Evolutionary conservation across 2,797 vertebrate species (phyloP).

Genomic region (Chromis chromis): DNA sequence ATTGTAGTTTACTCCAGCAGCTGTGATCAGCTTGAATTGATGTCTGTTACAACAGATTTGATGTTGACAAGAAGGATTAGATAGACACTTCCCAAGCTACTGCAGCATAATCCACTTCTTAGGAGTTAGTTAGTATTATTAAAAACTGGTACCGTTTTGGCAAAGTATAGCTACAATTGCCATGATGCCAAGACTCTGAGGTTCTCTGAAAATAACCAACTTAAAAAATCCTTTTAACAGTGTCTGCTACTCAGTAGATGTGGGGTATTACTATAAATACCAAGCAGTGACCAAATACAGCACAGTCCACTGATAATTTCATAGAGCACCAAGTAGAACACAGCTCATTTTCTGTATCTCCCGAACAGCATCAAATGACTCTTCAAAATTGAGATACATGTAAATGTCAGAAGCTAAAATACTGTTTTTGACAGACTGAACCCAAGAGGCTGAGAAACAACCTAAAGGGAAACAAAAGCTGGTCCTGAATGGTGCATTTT

Average conservation of each 20-base stretch:
- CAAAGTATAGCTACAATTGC: too few species aligned
- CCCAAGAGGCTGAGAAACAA: slow-evolving; percentile 26
- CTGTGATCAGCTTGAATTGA: slow-evolving; percentile 14
- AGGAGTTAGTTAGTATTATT: not conserved
- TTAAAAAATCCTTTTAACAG: slow-evolving; percentile 40
- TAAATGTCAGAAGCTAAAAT: slow-evolving; percentile 46
- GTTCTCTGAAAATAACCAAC: slow-evolving; percentile 10
- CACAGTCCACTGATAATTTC: slow-evolving; percentile 42
- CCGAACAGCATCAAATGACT: slow-evolving; percentile 42
- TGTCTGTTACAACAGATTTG: slow-evolving; percentile 4
- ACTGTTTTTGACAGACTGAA: slow-evolving; percentile 31
- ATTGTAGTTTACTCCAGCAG: not conserved
- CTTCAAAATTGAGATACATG: slow-evolving; percentile 41
- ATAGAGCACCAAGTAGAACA: slow-evolving; percentile 39
- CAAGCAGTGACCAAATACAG: slow-evolving; percentile 44
- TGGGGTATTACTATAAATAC: slow-evolving; percentile 42
- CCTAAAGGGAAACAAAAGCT: slow-evolving; percentile 46
- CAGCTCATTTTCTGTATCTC: slow-evolving; percentile 37
- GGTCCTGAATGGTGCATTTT: slow-evolving; percentile 43
- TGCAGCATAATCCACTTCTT: not conserved
- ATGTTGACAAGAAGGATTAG: slow-evolving; percentile 4
- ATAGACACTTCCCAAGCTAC: slow-evolving; percentile 9
- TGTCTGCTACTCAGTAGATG: slow-evolving; percentile 19
- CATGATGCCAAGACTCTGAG: not conserved
- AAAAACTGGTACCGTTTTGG: too few species aligned